Conservation (phyloP, 2,113 vertebrate species). For the Crotophaga sulcirostris region DNA sequence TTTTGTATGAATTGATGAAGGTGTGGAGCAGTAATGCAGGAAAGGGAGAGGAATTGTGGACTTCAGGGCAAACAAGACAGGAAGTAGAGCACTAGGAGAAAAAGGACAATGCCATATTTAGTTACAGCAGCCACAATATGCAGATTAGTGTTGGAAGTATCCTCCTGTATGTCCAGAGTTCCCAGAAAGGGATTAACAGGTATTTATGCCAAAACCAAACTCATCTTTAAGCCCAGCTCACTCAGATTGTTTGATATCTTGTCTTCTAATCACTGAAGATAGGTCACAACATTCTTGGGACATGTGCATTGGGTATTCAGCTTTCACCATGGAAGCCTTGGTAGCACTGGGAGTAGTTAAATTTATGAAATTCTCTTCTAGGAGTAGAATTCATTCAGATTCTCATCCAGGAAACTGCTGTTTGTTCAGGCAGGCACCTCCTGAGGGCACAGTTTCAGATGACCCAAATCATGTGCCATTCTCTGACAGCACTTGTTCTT, state of each 20-base stretch:
- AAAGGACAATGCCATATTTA: not conserved
- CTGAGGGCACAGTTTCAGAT: conserved; percentile 1
- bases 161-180: not conserved
- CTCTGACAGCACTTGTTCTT: conserved; percentile 31
- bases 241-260: not conserved
- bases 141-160: not conserved
- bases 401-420: not conserved
- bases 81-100: not conserved
- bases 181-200: not conserved
- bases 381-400: not conserved
- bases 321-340: not conserved
- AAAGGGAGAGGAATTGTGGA: not conserved
- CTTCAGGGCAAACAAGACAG: not conserved
- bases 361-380: not conserved
- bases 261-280: not conserved
- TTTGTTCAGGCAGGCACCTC: not conserved
- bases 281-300: not conserved
- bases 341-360: not conserved
- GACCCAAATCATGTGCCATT: not conserved
- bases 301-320: not conserved
- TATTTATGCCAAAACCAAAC: not conserved
- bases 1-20: not conserved
- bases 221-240: not conserved
- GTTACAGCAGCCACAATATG: not conserved
- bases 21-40: not conserved